These are phyloP conservation scores for Masnerella sp. DNA, from an alignment of 2,888 invertebrate genomes.

Conservation along the genomic window DNA sequence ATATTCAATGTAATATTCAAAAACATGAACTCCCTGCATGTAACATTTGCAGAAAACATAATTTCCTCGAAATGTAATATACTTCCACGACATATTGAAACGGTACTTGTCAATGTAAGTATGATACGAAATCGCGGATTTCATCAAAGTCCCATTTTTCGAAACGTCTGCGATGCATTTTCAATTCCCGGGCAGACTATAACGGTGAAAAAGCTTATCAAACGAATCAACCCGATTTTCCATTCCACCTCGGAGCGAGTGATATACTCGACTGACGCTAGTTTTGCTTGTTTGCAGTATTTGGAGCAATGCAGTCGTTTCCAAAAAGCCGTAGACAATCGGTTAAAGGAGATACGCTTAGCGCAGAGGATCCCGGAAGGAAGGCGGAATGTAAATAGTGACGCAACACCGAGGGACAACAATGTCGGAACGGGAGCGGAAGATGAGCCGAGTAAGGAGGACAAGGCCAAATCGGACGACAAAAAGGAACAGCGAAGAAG, in stretches of 20 bases:
- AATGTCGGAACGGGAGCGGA: conserved; percentile 25
- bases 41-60: too few relatives aligned
- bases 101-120: too few relatives aligned
- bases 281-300: conserved; percentile 62
- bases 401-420: conserved; percentile 28
- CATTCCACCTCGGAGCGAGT: too few relatives aligned
- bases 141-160: too few relatives aligned
- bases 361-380: conserved; percentile 56
- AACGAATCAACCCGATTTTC: conserved; percentile 20
- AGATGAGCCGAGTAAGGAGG: conserved; percentile 33
- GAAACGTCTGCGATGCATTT: too few relatives aligned
- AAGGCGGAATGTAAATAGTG: conserved; percentile 17
- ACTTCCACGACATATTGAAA: too few relatives aligned
- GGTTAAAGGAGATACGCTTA: conserved; percentile 68
- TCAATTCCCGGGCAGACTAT: too few relatives aligned
- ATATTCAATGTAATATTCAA: too few relatives aligned
- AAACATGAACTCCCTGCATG: too few relatives aligned
- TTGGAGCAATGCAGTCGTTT: conserved; percentile 68
- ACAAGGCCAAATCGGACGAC: conserved; percentile 31
- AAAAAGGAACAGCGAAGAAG: conserved; percentile 44
- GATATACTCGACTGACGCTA: conserved; percentile 11
- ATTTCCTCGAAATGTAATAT: too few relatives aligned
- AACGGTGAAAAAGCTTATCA: neutral
- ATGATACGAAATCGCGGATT: too few relatives aligned
- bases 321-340: conserved; percentile 68